phyloP scores from a whole-genome alignment of 2,888 invertebrate genomes.

The Pandemis heparana region DNA sequence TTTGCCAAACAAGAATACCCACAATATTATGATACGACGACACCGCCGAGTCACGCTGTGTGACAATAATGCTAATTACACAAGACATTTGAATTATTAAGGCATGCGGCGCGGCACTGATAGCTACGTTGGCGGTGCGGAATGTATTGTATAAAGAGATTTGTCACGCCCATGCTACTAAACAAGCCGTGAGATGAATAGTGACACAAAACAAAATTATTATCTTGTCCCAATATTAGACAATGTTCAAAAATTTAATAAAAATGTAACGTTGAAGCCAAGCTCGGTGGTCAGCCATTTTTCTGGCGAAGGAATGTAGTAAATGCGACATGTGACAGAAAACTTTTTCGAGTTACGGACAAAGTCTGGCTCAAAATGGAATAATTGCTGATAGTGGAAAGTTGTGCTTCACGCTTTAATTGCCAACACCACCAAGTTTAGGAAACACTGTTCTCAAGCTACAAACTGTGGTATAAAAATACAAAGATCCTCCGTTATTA shows the following conservation, averaged over 20 bases:
- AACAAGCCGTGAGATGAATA: constrained; percentile 21
- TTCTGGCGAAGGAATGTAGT: constrained; percentile 19
- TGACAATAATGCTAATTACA: constrained; percentile 42
- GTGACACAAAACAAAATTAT: constrained; percentile 23
- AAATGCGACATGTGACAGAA: not conserved
- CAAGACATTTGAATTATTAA: constrained; percentile 41
- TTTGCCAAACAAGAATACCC: constrained; percentile 56
- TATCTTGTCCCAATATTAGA: constrained; percentile 16
- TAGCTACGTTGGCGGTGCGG: constrained; percentile 26
- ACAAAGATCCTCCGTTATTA: not conserved
- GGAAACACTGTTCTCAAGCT: too few relatives aligned
- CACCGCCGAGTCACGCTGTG: constrained; percentile 37
- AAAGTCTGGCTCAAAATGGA: constrained; percentile 1
- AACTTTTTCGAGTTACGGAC: not conserved
- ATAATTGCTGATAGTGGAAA: not conserved
- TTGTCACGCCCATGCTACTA: constrained; percentile 30
- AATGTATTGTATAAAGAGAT: constrained; percentile 36
- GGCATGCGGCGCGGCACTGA: constrained; percentile 31
- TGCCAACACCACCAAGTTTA: too few relatives aligned
- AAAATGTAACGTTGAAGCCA: constrained; percentile 17
- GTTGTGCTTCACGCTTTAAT: not conserved
- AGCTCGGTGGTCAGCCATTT: constrained; percentile 14
- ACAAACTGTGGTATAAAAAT: not conserved
- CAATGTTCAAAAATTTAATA: constrained; percentile 30
- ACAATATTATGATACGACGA: constrained; percentile 60